Evolutionary conservation across 2,797 vertebrate species (phyloP).

Genomic region (Acrossocheilus fasciatus): DNA sequence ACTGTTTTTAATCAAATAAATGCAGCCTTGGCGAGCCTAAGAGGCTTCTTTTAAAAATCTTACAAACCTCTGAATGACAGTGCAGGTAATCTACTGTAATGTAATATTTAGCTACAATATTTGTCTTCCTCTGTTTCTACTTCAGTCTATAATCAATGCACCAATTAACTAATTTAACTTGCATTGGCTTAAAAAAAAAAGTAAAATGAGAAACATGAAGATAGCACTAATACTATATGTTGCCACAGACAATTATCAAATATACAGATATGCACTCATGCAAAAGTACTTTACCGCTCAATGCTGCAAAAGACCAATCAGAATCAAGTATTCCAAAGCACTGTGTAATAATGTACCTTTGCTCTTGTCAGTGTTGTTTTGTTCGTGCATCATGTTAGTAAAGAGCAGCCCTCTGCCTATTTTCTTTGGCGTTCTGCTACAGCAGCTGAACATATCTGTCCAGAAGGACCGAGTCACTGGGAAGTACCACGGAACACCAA

Average conservation of each 20-base stretch:
- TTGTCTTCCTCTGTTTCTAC: neutral
- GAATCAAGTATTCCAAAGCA: neutral
- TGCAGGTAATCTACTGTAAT: neutral
- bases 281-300: neutral
- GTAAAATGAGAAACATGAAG: neutral
- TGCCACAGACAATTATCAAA: too few species aligned
- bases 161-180: neutral
- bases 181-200: neutral
- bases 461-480: conserved; percentile 90
- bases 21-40: neutral
- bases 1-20: neutral
- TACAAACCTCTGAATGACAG: neutral
- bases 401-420: conserved; percentile 78
- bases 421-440: conserved; percentile 39
- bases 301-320: neutral
- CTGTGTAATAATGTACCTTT: conserved; percentile 67
- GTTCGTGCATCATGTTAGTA: conserved; percentile 85
- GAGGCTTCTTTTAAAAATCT: neutral
- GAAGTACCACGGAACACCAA: conserved; percentile 93
- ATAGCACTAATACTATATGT: too few species aligned
- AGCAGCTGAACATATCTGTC: conserved; percentile 79
- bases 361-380: conserved; percentile 74
- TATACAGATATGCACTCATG: neutral
- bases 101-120: neutral
- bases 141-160: neutral